Percentiles rank a stretch among this genome's conserved stretches.
Conservation (phyloP, 2,888 invertebrate genomes). For the Oscheius onirici region DNA sequence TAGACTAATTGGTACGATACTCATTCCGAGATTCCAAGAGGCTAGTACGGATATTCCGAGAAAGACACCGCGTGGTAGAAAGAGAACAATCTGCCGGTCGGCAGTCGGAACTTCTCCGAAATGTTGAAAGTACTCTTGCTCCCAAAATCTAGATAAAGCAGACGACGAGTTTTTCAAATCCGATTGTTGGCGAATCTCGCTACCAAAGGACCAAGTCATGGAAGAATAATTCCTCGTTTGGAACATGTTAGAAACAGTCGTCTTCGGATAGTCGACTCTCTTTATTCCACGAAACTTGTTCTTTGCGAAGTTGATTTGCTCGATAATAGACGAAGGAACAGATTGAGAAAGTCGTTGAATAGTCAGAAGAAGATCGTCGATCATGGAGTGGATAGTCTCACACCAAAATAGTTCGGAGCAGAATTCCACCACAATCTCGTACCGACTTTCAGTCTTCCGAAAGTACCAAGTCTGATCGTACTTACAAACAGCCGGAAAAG, state of each 20-base stretch:
- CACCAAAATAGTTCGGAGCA: conserved; percentile 10
- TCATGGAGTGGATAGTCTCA: background rate
- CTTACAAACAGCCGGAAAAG: conserved; percentile 2
- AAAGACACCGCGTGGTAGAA: conserved; percentile 26
- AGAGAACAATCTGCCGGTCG: conserved; percentile 33
- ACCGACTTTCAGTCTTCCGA: background rate
- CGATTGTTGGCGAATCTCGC: background rate
- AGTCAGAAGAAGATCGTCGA: background rate
- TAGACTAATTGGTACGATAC: conserved; percentile 38
- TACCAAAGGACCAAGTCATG: background rate
- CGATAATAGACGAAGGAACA: background rate
- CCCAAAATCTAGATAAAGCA: background rate
- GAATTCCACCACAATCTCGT: conserved; percentile 24
- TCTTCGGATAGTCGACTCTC: conserved; percentile 19
- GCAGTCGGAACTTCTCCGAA: conserved; percentile 30
- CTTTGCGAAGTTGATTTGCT: background rate
- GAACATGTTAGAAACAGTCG: background rate
- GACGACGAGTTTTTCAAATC: background rate
- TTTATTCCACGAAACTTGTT: background rate
- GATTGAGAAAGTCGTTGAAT: background rate
- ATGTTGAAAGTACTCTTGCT: conserved; percentile 1
- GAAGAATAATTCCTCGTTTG: background rate
- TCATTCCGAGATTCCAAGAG: conserved; percentile 35
- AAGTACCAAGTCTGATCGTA: conserved; percentile 37
- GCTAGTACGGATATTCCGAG: conserved; percentile 34